Base-by-base conservation (phyloP, 2,113 vertebrate species). In the Poeciliopsis occidentalis region DNA sequence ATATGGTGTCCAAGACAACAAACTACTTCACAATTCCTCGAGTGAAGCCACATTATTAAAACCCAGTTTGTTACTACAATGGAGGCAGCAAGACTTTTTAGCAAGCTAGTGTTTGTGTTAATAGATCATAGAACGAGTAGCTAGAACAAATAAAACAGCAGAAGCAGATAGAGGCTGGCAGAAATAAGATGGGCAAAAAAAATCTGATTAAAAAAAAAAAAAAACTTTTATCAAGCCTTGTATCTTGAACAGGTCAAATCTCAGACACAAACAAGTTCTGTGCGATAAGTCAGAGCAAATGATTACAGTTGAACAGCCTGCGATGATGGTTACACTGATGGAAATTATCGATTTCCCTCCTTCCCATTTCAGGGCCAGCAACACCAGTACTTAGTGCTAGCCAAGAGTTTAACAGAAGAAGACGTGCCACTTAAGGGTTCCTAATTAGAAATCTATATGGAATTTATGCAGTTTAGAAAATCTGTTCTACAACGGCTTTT, bases 261-360 rank as follows among this genome's bases (percentile, higher is more conserved):
- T 83, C 69, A 82, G 75, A 79, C 72, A 78, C 67, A 84, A 81
- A 76, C 72, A 71, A 44, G 64, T 65, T 80, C 62, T 60, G 64
- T 75, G 73, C 66, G 69, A 78, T 83, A 62, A 60, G 73, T 34
- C 82, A 80, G 61, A 73, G 65, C 5, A 22, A 69, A 82, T 84
- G 70, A 89, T 87, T 84, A 84, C 74, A 83, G 51, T 65, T 85
- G 3, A 27, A 89, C 66, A 78, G 66, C 22, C 47, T 10, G 10
- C 64, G 39, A n/a, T 78, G 83, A 74, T 2, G 22, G 32, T 37
- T 79, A 71, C 32, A 54, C 71, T 67, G 68, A 72, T 67, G 73
- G 27, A 71, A 62, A 64, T 22, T 78, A 90, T 87, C 12, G 84
- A 89, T 89, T 67, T 39, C 51, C 60, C 1, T 24, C 73, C 79